phyloP scores from a whole-genome alignment of 2,797 vertebrate genomes.

The Octomys mimax region DNA sequence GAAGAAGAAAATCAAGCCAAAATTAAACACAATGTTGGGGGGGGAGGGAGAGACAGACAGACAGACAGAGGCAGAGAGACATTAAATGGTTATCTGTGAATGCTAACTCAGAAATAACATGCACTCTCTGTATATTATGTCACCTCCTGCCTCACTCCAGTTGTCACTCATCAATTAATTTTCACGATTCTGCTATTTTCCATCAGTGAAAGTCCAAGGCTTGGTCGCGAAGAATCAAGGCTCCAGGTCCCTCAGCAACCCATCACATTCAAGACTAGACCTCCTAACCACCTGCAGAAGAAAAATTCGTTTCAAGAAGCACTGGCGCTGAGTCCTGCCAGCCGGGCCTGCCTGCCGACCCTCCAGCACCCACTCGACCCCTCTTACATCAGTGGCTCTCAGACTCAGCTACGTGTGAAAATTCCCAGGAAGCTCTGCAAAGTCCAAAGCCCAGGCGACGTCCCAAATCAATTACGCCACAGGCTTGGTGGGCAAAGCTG shows the following conservation, averaged over 20 bases:
- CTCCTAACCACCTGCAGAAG: neutral
- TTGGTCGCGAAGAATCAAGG: neutral
- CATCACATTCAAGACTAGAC: constrained; percentile 1
- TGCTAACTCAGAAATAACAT: constrained; percentile 57
- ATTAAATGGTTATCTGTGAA: neutral
- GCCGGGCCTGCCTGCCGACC: neutral
- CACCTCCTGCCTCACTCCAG: neutral
- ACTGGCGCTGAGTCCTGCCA: neutral
- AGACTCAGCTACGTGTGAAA: neutral
- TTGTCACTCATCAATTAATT: neutral
- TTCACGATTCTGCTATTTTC: neutral
- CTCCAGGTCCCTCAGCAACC: neutral
- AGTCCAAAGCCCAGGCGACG: neutral
- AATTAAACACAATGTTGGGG: constrained; percentile 22
- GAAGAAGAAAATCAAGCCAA: constrained; percentile 58
- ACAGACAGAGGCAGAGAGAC: too few relatives aligned
- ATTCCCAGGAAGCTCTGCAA: neutral
- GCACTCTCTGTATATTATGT: neutral
- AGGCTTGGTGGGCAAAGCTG: neutral
- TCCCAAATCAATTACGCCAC: neutral
- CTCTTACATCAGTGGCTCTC: neutral
- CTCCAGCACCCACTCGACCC: neutral
- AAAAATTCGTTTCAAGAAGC: neutral
- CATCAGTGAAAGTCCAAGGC: neutral
- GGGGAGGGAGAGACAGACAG: too few relatives aligned